phyloP scores from a whole-genome alignment of 1,140 invertebrate genomes.

The Cherax destructor region DNA sequence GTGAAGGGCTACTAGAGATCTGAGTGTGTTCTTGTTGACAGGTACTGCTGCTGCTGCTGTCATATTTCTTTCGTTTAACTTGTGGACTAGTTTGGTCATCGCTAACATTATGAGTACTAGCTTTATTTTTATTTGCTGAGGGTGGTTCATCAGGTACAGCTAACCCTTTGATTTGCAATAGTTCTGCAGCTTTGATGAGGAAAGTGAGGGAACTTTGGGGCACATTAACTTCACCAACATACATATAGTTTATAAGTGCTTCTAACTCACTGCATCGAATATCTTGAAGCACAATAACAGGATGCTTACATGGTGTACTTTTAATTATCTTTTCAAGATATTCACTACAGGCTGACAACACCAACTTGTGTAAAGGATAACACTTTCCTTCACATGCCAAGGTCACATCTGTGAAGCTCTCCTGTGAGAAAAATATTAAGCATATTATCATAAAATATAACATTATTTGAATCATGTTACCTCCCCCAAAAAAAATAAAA shows the following conservation, averaged over 20 bases:
- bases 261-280: constrained; percentile 90
- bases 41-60: neutral
- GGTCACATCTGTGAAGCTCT: constrained; percentile 70
- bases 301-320: constrained; percentile 84
- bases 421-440: constrained; percentile 28
- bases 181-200: constrained; percentile 87
- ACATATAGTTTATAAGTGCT: constrained; percentile 93
- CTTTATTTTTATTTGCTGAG: constrained; percentile 11
- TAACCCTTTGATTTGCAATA: constrained; percentile 84
- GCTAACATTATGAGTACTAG: neutral
- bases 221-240: constrained; percentile 92
- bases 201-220: constrained; percentile 87
- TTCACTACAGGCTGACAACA: constrained; percentile 91
- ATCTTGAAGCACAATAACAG: constrained; percentile 92
- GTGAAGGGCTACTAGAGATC: constrained; percentile 11
- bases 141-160: constrained; percentile 74
- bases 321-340: constrained; percentile 80
- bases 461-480: too few relatives aligned
- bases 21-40: neutral
- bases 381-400: constrained; percentile 77
- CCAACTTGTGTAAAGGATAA: constrained; percentile 87
- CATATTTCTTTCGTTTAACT: constrained; percentile 27
- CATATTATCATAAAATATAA: neutral
- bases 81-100: constrained; percentile 35
- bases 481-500: neutral